A percentile compares a stretch with the other conserved stretches of the same genome.
These are phyloP conservation scores for Philaethria dido DNA, from an alignment of 2,888 invertebrate genomes.

Conservation along the genomic window DNA sequence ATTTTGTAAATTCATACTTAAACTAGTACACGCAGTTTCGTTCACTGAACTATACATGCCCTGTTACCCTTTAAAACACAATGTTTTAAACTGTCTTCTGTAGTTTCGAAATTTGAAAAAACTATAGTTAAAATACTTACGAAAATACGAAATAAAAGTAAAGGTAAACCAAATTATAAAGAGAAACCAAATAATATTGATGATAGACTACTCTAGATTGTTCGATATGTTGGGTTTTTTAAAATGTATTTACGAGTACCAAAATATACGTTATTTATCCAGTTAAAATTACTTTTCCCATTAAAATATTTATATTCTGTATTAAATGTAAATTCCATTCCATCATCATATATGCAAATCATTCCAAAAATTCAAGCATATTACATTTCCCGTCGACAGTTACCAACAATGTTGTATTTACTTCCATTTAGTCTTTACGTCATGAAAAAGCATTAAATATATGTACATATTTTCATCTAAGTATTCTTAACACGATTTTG, in stretches of 20 bases:
- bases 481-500: no score
- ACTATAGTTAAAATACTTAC: not conserved
- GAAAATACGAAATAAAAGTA: no score
- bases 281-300: not conserved
- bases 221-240: no score
- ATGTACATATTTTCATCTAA: not conserved
- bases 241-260: no score
- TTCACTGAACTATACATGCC: no score
- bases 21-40: not conserved
- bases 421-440: slow-evolving; percentile 16
- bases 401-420: slow-evolving; percentile 8
- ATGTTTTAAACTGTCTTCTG: no score
- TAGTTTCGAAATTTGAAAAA: not conserved
- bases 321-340: not conserved
- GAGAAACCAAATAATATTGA: no score
- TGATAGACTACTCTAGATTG: no score
- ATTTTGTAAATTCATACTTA: not conserved
- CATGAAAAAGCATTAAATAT: not conserved
- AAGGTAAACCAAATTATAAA: no score
- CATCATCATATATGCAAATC: not conserved
- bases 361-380: slow-evolving; percentile 16
- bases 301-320: slow-evolving; percentile 3
- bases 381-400: slow-evolving; percentile 6
- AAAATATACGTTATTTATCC: no score
- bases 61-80: no score